Evolutionary conservation across 2,113 vertebrate species (phyloP), one percentile per base, ranked within the genome.

Genomic region (Calypte anna): DNA sequence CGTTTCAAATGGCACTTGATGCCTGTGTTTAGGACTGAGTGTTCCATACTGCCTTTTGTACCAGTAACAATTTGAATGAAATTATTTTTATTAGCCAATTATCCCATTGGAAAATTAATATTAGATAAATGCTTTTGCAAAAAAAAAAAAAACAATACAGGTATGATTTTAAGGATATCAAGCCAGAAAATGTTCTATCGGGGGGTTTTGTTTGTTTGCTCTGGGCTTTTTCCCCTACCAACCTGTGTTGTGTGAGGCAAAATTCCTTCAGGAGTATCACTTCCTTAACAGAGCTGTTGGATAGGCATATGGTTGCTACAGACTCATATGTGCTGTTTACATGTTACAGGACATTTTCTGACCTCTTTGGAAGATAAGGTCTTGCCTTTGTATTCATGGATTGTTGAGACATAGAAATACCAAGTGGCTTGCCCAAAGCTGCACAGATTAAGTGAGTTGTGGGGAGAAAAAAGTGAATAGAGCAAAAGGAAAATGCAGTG

Each of bases 1-100:
- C 55, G 17, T 90, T 95, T 95, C 87, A 94, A 80, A 59, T 95
- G 85, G 43, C 74, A 70, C 33, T 46, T 51, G 27, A n/a, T 90
- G 68, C 63, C 51, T 92, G 30, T 87, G 43, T 91, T 86, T 85
- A 70, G 87, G 43, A 92, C 87, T 74, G 63, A 66, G 38, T 91
- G 91, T 92, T 86, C 94, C 46, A 21, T 95, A 21, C 51, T 91
- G 30, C 14, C 27, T 59, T 90, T 77, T 5, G 0, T 91, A 55
- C 20, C 50, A 69, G 40, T 87, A 87, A 69, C 54, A 95, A 61
- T 58, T 88, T 46, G 61, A 92, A 61, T 31, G 5, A 58, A 94
- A 55, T 66, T 48, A 11, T 54, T 82, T 88, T 86, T 9, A 23
- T 87, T 82, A 85, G 7, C 22, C 31, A 62, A 3, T 30, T 76